Evolutionary conservation across 2,888 invertebrate genomes (phyloP).

Genomic region (Diloba caeruleocephala): DNA sequence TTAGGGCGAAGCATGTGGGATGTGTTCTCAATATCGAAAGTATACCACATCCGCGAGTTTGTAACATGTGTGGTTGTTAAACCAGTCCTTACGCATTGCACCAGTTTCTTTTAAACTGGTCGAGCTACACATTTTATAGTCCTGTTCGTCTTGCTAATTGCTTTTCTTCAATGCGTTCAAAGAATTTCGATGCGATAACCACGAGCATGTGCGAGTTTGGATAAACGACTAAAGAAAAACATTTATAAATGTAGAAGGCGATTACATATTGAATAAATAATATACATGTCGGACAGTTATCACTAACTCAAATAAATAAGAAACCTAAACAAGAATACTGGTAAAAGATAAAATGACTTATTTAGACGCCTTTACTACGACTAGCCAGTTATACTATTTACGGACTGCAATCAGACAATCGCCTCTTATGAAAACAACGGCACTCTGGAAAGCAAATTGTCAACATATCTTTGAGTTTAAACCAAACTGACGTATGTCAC

Average conservation of each 20-base stretch:
- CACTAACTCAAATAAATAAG: slow-evolving; percentile 10
- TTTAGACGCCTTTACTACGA: slow-evolving; percentile 21
- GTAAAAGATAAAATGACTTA: slow-evolving; percentile 15
- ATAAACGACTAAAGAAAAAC: slow-evolving; percentile 26
- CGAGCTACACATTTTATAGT: slow-evolving; percentile 77
- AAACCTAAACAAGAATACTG: slow-evolving; percentile 17
- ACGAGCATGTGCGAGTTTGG: slow-evolving; percentile 39
- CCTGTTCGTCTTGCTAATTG: slow-evolving; percentile 73
- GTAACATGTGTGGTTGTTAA: slow-evolving; percentile 79
- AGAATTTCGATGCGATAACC: slow-evolving; percentile 59
- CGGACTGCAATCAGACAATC: slow-evolving; percentile 15
- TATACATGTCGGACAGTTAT: slow-evolving; percentile 19
- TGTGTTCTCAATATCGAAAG: slow-evolving; percentile 82
- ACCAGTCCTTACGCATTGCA: slow-evolving; percentile 77
- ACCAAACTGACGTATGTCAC: slow-evolving; percentile 55
- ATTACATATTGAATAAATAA: slow-evolving; percentile 26
- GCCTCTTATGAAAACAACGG: slow-evolving; percentile 21
- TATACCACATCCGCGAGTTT: slow-evolving; percentile 85
- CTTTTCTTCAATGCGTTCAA: slow-evolving; percentile 63
- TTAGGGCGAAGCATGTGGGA: slow-evolving; percentile 68
- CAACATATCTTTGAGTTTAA: slow-evolving; percentile 20
- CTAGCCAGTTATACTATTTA: slow-evolving; percentile 23
- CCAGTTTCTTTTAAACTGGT: slow-evolving; percentile 81
- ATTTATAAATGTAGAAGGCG: slow-evolving; percentile 22
- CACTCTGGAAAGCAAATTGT: slow-evolving; percentile 20